A percentile compares a stretch with the other conserved stretches of the same genome.
phyloP scores from a whole-genome alignment of 2,888 invertebrate genomes.

The Drosophila setosimentum region DNA sequence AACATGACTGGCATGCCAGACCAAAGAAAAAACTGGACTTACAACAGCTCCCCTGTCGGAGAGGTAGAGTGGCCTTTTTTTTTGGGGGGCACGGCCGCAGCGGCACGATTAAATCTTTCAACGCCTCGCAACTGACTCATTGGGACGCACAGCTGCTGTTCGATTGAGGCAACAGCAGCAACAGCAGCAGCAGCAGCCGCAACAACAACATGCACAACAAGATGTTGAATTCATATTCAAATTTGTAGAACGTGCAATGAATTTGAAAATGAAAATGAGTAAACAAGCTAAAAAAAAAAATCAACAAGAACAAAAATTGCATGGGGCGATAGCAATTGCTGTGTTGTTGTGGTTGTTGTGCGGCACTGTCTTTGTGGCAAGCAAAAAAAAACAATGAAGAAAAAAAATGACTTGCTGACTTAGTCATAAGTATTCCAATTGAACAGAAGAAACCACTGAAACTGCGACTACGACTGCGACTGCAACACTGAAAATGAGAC shows the following conservation, averaged over 20 bases:
- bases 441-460: constrained; percentile 65
- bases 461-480: constrained; percentile 14
- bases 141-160: constrained; percentile 65
- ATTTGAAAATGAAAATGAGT: constrained; percentile 73
- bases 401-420: constrained; percentile 57
- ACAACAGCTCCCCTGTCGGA: constrained; percentile 5
- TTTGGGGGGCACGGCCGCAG: constrained; percentile 56
- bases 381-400: background rate
- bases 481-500: constrained; percentile 3
- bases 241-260: constrained; percentile 81
- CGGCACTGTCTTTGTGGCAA: constrained; percentile 33
- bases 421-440: constrained; percentile 69
- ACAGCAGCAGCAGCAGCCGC: constrained; percentile 11
- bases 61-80: constrained; percentile 38
- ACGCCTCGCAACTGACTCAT: constrained; percentile 80
- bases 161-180: constrained; percentile 44
- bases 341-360: constrained; percentile 28
- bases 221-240: constrained; percentile 74
- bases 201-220: constrained; percentile 35
- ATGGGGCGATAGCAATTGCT: constrained; percentile 46
- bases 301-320: constrained; percentile 48
- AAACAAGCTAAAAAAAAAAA: constrained; percentile 62
- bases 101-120: constrained; percentile 77
- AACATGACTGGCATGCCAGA: constrained; percentile 7
- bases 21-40: constrained; percentile 51